A percentile compares a stretch with the other conserved stretches of the same genome.
These are phyloP conservation scores for Odontomachus brunneus DNA, from an alignment of 1,140 invertebrate genomes.

Conservation along the genomic window DNA sequence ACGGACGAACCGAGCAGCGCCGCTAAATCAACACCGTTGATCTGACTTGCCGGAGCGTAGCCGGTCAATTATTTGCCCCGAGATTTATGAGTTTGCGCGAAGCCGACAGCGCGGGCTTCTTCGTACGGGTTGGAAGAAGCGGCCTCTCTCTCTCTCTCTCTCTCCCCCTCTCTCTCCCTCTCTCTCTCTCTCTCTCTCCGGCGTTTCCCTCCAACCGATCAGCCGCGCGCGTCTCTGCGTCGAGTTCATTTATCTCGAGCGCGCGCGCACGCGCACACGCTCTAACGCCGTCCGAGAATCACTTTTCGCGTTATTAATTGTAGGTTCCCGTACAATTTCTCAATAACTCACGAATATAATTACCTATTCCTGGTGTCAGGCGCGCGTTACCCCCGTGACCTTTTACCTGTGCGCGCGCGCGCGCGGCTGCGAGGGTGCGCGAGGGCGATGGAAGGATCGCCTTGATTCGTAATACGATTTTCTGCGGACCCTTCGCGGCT, in stretches of 20 bases:
- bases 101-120: constrained; percentile 72
- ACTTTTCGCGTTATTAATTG: constrained; percentile 83
- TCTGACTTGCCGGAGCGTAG: constrained; percentile 75
- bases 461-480: constrained; percentile 26
- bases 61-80: constrained; percentile 83
- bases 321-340: constrained; percentile 78
- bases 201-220: constrained; percentile 47
- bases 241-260: constrained; percentile 74
- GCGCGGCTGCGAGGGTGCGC: no score
- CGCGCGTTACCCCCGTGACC: constrained; percentile 50
- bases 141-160: neutral
- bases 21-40: constrained; percentile 83
- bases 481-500: neutral
- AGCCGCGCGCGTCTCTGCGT: constrained; percentile 57
- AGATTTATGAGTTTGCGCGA: constrained; percentile 84
- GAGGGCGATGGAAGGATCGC: constrained; percentile 17
- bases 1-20: constrained; percentile 70
- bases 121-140: constrained; percentile 40
- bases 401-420: neutral
- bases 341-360: constrained; percentile 82
- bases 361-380: constrained; percentile 58
- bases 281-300: constrained; percentile 75
- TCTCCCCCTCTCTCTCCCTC: no score
- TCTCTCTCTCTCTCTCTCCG: no score
- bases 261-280: constrained; percentile 61